phyloP scores from a whole-genome alignment of 1,140 invertebrate species.

The Hylyphantes graminicola region DNA sequence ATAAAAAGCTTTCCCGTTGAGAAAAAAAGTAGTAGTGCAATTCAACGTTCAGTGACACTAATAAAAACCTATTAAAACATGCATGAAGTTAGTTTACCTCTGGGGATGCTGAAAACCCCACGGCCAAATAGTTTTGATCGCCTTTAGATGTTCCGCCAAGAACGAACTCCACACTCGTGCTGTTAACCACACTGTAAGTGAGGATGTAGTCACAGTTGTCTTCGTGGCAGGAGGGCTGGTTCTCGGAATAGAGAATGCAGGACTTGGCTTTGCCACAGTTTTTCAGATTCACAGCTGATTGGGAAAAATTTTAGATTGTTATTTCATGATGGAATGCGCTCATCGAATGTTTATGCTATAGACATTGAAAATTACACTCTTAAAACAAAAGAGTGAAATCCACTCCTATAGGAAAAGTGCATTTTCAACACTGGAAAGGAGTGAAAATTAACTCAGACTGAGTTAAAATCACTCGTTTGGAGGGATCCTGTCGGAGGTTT shows the following conservation, averaged over 20 bases:
- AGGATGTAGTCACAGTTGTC: conserved; percentile 55
- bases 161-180: conserved; percentile 47
- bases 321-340: too few relatives aligned
- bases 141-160: conserved; percentile 40
- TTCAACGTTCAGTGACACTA: background rate
- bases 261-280: conserved; percentile 54
- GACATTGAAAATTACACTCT: too few relatives aligned
- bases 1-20: too few relatives aligned
- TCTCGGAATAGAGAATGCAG: conserved; percentile 50
- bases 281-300: conserved; percentile 47
- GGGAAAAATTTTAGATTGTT: background rate
- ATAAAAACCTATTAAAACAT: conserved; percentile 2
- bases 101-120: conserved; percentile 36
- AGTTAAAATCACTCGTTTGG: too few relatives aligned
- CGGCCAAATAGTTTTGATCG: conserved; percentile 45
- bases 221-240: conserved; percentile 47
- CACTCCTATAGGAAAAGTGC: too few relatives aligned
- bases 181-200: conserved; percentile 44
- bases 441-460: too few relatives aligned
- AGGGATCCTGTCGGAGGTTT: too few relatives aligned
- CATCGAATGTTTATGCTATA: too few relatives aligned
- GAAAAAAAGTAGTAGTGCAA: too few relatives aligned
- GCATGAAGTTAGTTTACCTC: conserved; percentile 25
- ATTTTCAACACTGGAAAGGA: too few relatives aligned
- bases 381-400: too few relatives aligned